A percentile compares a stretch with the other conserved stretches of the same genome.
These are phyloP conservation scores for Dynastes hyllus DNA, from an alignment of 2,888 invertebrate species.

Conservation along the genomic window DNA sequence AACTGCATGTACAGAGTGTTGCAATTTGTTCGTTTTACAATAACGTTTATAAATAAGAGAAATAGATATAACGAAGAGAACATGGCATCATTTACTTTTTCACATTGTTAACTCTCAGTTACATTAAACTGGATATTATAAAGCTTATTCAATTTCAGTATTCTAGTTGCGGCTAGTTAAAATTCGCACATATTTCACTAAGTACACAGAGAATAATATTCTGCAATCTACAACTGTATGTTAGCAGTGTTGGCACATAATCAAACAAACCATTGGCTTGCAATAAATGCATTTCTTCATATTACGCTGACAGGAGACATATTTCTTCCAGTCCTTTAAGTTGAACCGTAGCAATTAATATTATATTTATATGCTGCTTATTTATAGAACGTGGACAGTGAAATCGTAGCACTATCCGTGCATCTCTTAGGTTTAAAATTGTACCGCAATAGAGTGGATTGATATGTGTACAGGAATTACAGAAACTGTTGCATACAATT, in stretches of 20 bases:
- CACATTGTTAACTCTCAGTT: too few relatives aligned
- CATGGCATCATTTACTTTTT: too few relatives aligned
- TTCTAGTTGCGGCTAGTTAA: not conserved
- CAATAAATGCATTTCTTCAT: constrained; percentile 42
- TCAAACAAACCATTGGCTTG: constrained; percentile 43
- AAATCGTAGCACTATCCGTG: not conserved
- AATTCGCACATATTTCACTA: constrained; percentile 16
- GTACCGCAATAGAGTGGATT: too few relatives aligned
- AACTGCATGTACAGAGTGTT: too few relatives aligned
- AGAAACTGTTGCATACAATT: too few relatives aligned
- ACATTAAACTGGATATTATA: too few relatives aligned
- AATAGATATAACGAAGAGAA: too few relatives aligned
- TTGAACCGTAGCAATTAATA: constrained; percentile 32
- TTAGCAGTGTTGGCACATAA: constrained; percentile 38
- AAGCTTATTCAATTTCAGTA: too few relatives aligned
- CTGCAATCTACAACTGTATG: constrained; percentile 16
- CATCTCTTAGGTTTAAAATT: too few relatives aligned
- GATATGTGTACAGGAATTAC: too few relatives aligned
- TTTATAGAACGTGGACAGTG: constrained; percentile 8
- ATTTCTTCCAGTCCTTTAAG: constrained; percentile 29
- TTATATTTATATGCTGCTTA: constrained; percentile 4
- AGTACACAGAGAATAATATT: constrained; percentile 21
- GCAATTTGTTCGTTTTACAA: too few relatives aligned
- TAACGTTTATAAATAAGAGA: too few relatives aligned
- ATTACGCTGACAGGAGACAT: constrained; percentile 7